Percentiles rank a stretch among this genome's conserved stretches.
These are phyloP conservation scores for Coregonus ussuriensis DNA, from an alignment of 2,797 vertebrate species.

Conservation along the genomic window DNA sequence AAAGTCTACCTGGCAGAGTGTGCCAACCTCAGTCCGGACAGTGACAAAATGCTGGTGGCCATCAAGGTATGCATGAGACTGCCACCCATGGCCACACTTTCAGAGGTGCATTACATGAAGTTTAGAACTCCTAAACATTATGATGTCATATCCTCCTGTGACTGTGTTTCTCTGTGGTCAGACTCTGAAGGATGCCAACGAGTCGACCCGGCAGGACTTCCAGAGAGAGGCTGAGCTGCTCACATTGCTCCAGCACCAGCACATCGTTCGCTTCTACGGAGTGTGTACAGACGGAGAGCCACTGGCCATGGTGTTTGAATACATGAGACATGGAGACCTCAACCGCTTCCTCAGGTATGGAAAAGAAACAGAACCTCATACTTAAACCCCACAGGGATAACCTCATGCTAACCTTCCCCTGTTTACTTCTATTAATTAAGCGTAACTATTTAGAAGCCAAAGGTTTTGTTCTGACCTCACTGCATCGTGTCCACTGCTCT, in stretches of 20 bases:
- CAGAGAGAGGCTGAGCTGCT: constrained; percentile 94
- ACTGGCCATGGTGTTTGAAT: constrained; percentile 96
- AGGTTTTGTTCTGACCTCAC: background rate
- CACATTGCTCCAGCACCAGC: constrained; percentile 89
- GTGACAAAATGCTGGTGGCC: constrained; percentile 92
- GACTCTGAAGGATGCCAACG: constrained; percentile 90
- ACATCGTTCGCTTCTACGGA: constrained; percentile 93
- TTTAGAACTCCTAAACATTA: background rate
- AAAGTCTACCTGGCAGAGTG: constrained; percentile 97
- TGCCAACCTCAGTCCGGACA: constrained; percentile 84
- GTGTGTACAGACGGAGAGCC: constrained; percentile 93
- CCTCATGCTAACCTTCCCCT: background rate
- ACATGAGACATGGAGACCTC: constrained; percentile 96
- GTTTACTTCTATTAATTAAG: background rate
- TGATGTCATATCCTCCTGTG: background rate
- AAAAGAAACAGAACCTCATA: background rate
- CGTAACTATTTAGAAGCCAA: background rate
- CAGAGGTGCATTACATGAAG: background rate
- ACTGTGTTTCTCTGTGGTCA: constrained; percentile 47
- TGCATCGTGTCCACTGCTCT: background rate
- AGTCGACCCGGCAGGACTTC: constrained; percentile 90
- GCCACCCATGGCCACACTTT: background rate
- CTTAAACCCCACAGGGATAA: background rate
- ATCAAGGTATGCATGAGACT: constrained; percentile 82
- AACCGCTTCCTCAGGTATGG: constrained; percentile 91